phyloP scores from a whole-genome alignment of 2,113 vertebrate genomes.

The Leptobrachium ailaonicum region DNA sequence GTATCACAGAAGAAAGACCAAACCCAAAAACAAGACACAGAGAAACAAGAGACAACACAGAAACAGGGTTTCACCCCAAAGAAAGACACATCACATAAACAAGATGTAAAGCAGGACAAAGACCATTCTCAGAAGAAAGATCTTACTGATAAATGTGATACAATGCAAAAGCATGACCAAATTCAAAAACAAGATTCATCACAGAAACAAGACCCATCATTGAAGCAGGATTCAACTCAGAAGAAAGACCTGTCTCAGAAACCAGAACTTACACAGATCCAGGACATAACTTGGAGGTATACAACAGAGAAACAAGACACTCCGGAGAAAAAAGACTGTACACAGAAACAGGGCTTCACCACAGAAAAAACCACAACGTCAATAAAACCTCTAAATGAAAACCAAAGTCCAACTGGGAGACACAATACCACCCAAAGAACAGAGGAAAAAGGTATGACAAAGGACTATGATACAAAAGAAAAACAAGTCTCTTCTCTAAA shows the following conservation, averaged over 20 bases:
- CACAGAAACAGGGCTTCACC: background rate
- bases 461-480: background rate
- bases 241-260: background rate
- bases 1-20: background rate
- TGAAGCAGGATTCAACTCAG: background rate
- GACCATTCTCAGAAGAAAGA: background rate
- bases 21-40: background rate
- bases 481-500: background rate
- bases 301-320: background rate
- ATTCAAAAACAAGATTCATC: background rate
- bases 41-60: background rate
- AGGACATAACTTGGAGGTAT: background rate
- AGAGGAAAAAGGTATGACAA: slow-evolving; percentile 3
- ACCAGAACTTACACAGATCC: background rate
- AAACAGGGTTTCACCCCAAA: background rate
- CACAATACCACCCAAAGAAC: background rate
- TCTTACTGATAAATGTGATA: background rate
- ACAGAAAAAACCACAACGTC: too few relatives aligned
- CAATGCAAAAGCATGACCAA: background rate
- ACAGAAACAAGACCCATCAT: background rate
- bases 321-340: background rate
- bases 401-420: background rate
- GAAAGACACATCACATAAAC: background rate
- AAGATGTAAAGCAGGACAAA: background rate
- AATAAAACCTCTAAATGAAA: background rate